Evolutionary conservation across 1,140 invertebrate genomes (phyloP), one percentile per base, ranked within the genome.

Genomic region (Drosophila quadrilineata): DNA sequence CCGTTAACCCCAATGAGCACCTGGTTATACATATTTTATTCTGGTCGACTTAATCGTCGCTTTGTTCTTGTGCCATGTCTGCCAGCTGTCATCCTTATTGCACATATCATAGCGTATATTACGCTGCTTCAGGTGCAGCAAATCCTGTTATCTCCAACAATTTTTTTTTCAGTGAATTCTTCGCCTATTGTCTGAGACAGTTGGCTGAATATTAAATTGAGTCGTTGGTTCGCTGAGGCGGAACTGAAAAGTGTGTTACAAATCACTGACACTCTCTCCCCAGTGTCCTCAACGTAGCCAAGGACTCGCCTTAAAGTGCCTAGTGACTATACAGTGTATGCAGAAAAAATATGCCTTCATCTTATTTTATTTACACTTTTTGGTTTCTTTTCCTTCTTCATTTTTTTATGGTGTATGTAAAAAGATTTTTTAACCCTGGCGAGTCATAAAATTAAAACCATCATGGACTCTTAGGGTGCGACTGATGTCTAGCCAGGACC

Each of bases 61-160:
- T 77, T 75, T 82, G 67, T 79, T 80, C 71, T 58, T 58, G 65
- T 49, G 71, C 41, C 70, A 45, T 84, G 77, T 77, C 77, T 84
- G 69, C 74, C 79, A 84, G 79, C 70, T 85, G 79, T 85, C 79
- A 67, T 75, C 74, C 75, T 79, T 85, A 85, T 85, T 56, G 80
- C 79, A 71, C 59, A 79, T 59, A 58, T 85, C 79, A n/a, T n/a
- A n/a, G n/a, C 80, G 75, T 85, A 85, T 85, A 77, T 84, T 63
- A n/a, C 71, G 54, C 12, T 62, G 74, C 66, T 68, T 84, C 77
- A 85, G 79, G 74, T 85, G 79, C 71, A 62, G n/a, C n/a, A n/a
- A n/a, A n/a, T 8, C 58, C 21, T 17, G 35, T 10, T 48, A 16
- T 62, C 9, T 12, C 16, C 40, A 17, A 28, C 24, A 26, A 8